Evolutionary conservation across 1,140 invertebrate genomes (phyloP).

Genomic region (Lepidurus packardi): DNA sequence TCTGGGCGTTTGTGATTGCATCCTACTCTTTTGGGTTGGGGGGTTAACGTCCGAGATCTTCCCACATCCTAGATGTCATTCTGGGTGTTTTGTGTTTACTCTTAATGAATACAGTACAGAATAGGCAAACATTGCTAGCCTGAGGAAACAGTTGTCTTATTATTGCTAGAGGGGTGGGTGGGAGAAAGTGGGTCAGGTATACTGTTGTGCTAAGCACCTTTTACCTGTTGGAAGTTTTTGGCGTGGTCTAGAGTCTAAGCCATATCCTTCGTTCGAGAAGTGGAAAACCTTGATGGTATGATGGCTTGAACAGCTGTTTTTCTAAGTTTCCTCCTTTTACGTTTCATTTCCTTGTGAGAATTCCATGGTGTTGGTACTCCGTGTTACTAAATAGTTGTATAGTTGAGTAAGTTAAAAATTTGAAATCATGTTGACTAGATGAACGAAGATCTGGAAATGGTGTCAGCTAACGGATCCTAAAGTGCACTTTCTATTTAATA

Average conservation of each 20-base stretch:
- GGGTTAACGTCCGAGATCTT: not conserved
- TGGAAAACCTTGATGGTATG: not conserved
- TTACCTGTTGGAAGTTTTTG: not conserved
- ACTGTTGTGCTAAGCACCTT: constrained; percentile 1
- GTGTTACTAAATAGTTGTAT: not conserved
- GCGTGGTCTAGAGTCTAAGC: not conserved
- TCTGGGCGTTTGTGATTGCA: not conserved
- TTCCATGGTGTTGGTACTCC: not conserved
- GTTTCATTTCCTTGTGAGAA: not conserved
- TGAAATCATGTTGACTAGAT: not conserved
- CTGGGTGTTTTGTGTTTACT: not conserved
- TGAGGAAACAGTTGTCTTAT: not conserved
- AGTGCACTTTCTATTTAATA: not conserved
- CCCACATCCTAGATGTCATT: not conserved
- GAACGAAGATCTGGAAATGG: not conserved
- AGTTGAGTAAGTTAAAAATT: not conserved
- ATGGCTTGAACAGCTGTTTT: not conserved
- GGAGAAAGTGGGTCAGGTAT: constrained; percentile 21
- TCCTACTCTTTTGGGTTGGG: not conserved
- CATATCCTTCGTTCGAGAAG: not conserved
- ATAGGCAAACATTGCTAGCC: not conserved
- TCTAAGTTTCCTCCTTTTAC: not conserved
- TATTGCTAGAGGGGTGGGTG: not conserved
- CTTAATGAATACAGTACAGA: not conserved
- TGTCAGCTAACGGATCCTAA: not conserved